Conservation (phyloP, 2,797 vertebrate species). For the Epinephelus coioides region DNA sequence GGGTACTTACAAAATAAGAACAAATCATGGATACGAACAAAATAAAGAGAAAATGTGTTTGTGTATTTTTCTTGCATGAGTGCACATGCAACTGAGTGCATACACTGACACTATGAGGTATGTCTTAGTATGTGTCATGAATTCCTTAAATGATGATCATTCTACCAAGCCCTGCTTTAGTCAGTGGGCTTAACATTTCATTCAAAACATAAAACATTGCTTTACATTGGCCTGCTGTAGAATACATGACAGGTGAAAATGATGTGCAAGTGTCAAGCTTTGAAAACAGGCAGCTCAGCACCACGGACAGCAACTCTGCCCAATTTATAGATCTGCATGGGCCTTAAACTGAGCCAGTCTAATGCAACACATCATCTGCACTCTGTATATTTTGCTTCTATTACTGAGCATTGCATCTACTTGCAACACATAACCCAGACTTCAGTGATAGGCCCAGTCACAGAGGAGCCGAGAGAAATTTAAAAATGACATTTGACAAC, state of each 20-base stretch:
- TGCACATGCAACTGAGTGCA: background rate
- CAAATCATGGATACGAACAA: too few species aligned
- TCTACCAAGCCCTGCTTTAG: background rate
- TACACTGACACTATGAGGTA: background rate
- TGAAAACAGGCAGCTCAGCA: constrained; percentile 9
- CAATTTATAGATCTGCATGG: background rate
- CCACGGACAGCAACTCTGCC: constrained; percentile 21
- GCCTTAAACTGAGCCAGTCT: background rate
- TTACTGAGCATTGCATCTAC: background rate
- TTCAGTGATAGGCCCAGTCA: background rate
- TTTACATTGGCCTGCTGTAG: background rate
- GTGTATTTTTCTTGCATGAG: too few species aligned
- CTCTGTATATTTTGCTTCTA: too few species aligned
- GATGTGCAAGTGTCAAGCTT: background rate
- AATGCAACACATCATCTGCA: background rate
- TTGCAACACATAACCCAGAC: background rate
- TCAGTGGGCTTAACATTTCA: background rate
- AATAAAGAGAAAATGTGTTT: too few species aligned
- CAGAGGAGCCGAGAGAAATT: background rate
- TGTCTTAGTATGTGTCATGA: background rate
- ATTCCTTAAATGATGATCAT: background rate
- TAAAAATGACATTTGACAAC: background rate
- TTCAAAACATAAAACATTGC: background rate
- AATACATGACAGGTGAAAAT: background rate
- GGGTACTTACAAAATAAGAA: too few species aligned